A percentile compares a stretch with the other conserved stretches of the same genome.
Evolutionary conservation across 2,888 invertebrate species (phyloP).

Genomic region (Erebia aethiops): DNA sequence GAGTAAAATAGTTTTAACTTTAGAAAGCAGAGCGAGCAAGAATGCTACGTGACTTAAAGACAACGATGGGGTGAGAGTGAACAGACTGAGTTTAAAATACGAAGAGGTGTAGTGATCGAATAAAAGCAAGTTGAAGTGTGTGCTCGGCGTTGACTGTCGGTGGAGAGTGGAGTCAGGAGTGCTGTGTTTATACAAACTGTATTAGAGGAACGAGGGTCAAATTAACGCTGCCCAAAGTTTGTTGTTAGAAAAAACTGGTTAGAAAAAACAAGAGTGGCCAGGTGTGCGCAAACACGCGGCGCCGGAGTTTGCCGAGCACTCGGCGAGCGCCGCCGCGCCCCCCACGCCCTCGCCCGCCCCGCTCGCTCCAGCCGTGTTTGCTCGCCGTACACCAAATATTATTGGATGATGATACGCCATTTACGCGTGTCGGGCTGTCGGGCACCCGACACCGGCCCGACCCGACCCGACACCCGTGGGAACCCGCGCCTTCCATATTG

Average conservation of each 20-base stretch:
- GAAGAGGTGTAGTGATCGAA: neutral
- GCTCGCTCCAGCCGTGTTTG: constrained; percentile 33
- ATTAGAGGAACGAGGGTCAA: constrained; percentile 62
- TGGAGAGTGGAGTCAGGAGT: constrained; percentile 31
- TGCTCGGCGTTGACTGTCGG: neutral
- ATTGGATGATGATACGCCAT: constrained; percentile 71
- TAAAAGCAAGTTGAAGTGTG: neutral
- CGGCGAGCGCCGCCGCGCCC: constrained; percentile 32
- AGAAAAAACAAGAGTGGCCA: constrained; percentile 62
- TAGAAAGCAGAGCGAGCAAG: too few species aligned
- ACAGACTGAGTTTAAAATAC: neutral
- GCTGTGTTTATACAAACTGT: constrained; percentile 56
- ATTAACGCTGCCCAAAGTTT: constrained; percentile 63
- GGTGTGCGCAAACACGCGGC: constrained; percentile 51
- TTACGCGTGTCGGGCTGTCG: constrained; percentile 54
- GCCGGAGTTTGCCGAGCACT: constrained; percentile 52
- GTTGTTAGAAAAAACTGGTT: constrained; percentile 58
- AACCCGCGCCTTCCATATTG: constrained; percentile 25
- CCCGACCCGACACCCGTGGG: constrained; percentile 27
- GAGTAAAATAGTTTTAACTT: too few species aligned
- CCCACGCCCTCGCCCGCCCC: constrained; percentile 34
- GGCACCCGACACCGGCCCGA: constrained; percentile 28
- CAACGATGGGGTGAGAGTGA: neutral
- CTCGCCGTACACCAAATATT: constrained; percentile 57
- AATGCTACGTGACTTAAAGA: neutral